Percentiles rank a stretch among this genome's conserved stretches.
Conservation (phyloP, 2,113 vertebrate genomes). For the Gavia stellata region DNA sequence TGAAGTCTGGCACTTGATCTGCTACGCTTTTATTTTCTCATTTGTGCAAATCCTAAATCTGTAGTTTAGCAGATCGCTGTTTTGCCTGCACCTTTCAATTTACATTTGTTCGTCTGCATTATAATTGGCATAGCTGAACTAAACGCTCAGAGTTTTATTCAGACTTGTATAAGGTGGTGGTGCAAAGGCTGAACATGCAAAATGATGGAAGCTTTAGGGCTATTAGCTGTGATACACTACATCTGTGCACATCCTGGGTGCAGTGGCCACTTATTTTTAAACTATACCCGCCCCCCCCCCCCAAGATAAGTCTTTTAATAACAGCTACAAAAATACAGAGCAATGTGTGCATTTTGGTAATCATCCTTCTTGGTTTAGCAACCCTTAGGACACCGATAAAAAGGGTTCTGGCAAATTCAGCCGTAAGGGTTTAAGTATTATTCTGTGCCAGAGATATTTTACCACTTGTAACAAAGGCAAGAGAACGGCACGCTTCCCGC, state of each 20-base stretch:
- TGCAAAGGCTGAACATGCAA: background rate
- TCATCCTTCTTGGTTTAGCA: background rate
- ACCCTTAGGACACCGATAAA: background rate
- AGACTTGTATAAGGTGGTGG: background rate
- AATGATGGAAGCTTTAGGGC: background rate
- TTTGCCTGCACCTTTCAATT: background rate
- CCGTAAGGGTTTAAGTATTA: accelerated
- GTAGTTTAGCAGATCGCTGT: background rate
- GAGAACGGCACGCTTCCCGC: background rate
- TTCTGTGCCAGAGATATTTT: background rate
- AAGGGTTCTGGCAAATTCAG: background rate
- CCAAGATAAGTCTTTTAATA: background rate
- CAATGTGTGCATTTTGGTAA: background rate
- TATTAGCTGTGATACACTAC: accelerated
- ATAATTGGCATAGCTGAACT: too few relatives aligned
- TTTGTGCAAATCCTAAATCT: background rate
- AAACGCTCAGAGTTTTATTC: background rate
- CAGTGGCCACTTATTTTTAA: background rate
- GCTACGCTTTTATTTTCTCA: background rate
- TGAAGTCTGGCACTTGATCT: background rate
- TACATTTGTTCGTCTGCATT: background rate
- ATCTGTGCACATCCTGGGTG: too few relatives aligned
- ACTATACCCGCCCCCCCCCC: too few relatives aligned
- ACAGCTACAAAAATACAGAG: background rate
- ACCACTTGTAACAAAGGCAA: background rate